Percentiles rank a stretch among this genome's conserved stretches.
Evolutionary conservation across 2,113 vertebrate species (phyloP).

Genomic region (Corythaixoides concolor): DNA sequence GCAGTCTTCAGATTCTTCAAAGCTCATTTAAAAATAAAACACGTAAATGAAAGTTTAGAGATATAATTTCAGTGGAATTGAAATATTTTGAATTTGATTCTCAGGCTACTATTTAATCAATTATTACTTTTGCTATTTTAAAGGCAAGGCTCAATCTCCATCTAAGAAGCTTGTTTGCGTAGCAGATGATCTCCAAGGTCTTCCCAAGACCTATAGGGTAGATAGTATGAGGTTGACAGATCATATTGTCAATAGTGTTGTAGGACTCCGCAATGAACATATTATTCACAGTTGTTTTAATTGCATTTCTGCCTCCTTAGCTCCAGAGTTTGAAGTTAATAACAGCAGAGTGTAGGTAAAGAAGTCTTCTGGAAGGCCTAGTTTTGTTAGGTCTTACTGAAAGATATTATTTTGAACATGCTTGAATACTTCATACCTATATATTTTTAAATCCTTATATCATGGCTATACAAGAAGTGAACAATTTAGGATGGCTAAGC

Average conservation of each 20-base stretch:
- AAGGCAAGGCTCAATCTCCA: background rate
- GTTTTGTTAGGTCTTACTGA: background rate
- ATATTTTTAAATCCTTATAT: background rate
- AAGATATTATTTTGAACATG: background rate
- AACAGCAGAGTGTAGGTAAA: background rate
- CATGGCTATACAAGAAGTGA: background rate
- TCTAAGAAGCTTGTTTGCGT: background rate
- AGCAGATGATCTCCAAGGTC: background rate
- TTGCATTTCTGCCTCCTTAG: background rate
- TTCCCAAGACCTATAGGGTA: background rate
- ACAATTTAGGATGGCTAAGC: background rate
- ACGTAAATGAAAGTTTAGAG: background rate
- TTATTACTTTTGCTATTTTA: background rate
- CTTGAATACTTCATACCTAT: background rate
- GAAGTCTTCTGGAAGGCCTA: background rate
- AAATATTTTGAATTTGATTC: background rate
- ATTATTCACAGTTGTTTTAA: background rate
- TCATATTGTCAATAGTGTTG: background rate
- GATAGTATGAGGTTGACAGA: background rate
- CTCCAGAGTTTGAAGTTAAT: background rate
- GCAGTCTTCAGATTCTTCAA: background rate
- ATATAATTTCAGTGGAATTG: background rate
- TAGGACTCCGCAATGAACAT: background rate
- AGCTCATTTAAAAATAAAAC: background rate
- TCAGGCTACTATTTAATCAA: background rate